Percentiles rank a stretch among this genome's conserved stretches.
These are phyloP conservation scores for Ptilonorhynchus violaceus DNA, from an alignment of 2,113 vertebrate species.

Conservation along the genomic window DNA sequence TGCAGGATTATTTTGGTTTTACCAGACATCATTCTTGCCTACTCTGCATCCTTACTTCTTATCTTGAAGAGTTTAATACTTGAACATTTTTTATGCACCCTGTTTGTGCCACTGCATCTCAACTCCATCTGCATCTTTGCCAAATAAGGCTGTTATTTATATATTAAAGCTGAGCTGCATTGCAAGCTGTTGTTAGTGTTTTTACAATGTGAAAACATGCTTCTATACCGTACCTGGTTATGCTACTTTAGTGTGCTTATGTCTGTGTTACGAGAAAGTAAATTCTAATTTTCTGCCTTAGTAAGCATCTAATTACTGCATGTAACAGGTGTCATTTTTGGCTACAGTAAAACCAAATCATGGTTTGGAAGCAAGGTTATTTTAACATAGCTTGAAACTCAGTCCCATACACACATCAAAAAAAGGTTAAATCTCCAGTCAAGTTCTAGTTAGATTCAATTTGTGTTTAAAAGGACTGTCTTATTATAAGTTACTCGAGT, in stretches of 20 bases:
- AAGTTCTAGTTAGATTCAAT: background rate
- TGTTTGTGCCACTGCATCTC: background rate
- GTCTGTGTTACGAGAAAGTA: background rate
- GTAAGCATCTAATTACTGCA: background rate
- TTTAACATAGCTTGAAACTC: background rate
- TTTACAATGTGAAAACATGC: background rate
- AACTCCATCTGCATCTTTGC: background rate
- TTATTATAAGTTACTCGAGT: background rate
- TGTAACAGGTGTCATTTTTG: background rate
- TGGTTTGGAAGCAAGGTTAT: background rate
- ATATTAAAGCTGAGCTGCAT: background rate
- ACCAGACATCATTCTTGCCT: conserved; percentile 6
- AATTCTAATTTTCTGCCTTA: background rate
- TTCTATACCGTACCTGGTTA: background rate
- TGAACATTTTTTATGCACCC: background rate
- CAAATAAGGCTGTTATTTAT: background rate
- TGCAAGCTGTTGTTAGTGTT: background rate
- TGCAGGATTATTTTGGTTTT: conserved; percentile 52
- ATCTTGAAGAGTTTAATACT: background rate
- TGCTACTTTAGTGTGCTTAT: background rate
- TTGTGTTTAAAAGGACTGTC: background rate
- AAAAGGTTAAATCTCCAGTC: background rate
- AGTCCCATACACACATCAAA: background rate
- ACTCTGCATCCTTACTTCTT: background rate
- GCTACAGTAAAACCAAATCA: background rate